A percentile compares a stretch with the other conserved stretches of the same genome.
phyloP scores from a whole-genome alignment of 2,888 invertebrate species.

The Macroteleia sp. region DNA sequence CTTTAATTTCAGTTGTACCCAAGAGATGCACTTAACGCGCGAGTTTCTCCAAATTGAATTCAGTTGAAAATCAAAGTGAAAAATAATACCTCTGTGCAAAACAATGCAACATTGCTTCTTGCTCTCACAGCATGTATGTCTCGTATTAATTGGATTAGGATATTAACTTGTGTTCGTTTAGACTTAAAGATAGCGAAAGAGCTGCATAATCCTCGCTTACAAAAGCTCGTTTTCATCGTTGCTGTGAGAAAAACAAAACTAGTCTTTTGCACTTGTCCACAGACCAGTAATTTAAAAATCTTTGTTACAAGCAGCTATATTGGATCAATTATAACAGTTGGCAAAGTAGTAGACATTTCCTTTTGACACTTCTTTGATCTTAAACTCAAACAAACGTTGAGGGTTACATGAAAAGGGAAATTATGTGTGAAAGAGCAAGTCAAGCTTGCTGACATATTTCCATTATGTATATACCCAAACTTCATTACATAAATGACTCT shows the following conservation, averaged over 20 bases:
- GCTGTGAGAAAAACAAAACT: no score
- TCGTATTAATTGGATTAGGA: constrained; percentile 23
- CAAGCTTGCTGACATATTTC: constrained; percentile 12
- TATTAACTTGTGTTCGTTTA: neutral
- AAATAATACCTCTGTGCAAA: neutral
- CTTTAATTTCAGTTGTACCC: neutral
- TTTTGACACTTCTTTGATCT: constrained; percentile 51
- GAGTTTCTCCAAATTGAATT: neutral
- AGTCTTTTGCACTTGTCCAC: constrained; percentile 1
- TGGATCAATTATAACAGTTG: constrained; percentile 36
- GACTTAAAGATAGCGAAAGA: no score
- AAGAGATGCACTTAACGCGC: neutral
- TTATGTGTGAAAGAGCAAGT: constrained; percentile 37
- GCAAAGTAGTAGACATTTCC: constrained; percentile 39
- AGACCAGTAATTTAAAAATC: constrained; percentile 20
- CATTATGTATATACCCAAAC: constrained; percentile 37
- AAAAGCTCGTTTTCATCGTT: no score
- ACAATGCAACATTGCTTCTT: constrained; percentile 1
- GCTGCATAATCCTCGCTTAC: no score
- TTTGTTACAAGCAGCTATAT: constrained; percentile 4
- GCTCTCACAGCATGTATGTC: no score
- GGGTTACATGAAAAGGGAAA: constrained; percentile 40
- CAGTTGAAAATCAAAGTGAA: neutral
- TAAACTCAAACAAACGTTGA: constrained; percentile 40
- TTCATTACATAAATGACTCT: constrained; percentile 25